Evolutionary conservation across 2,888 invertebrate genomes (phyloP), one percentile per base, ranked within the genome.

Genomic region (Laspeyria flexula): DNA sequence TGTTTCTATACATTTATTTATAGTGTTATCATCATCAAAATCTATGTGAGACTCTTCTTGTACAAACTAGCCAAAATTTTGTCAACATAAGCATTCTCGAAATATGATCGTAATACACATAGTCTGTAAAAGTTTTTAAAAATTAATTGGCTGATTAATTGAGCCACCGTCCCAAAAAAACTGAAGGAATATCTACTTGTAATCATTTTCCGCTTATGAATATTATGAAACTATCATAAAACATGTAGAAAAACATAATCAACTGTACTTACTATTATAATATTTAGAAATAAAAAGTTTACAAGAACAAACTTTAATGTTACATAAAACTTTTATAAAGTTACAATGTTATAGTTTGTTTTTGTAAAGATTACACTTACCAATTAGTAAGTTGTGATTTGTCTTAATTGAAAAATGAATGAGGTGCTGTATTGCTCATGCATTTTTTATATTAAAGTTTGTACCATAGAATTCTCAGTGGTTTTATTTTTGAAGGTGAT

Each of bases 361-460:
- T 58, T 50, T 60, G 55, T 60, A 30, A 53, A 72, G 72, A 47
- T 61, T 57, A 51, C 37, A 51, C 54, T 35, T 60, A 65, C 41
- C 13, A 5, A 44, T 50, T 68, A 64, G 52, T 51, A 55, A 60
- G 13, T 65, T 63, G 57, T 58, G 57, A 71, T 60, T n/a, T 46
- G 56, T 71, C 41, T 57, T 66, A 58, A 59, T 63, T 65, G 61
- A 77, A 77, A 79, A 85, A 83, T 80, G 78, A 81, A 81, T 85
- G 83, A 81, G 81, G 79, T 84, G 83, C 83, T 85, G 79, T 81
- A 80, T 76, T 81, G 77, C 82, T 82, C 85, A 82, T 79, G 74
- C 79, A 81, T 84, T 82, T 81, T 83, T 81, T 66, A 73, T 78
- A 84, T 71, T 71, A 71, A 71, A 73, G 62, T 75, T 67, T 72